A percentile compares a stretch with the other conserved stretches of the same genome.
Evolutionary conservation across 2,113 vertebrate species (phyloP).

Genomic region (Vombatus ursinus): DNA sequence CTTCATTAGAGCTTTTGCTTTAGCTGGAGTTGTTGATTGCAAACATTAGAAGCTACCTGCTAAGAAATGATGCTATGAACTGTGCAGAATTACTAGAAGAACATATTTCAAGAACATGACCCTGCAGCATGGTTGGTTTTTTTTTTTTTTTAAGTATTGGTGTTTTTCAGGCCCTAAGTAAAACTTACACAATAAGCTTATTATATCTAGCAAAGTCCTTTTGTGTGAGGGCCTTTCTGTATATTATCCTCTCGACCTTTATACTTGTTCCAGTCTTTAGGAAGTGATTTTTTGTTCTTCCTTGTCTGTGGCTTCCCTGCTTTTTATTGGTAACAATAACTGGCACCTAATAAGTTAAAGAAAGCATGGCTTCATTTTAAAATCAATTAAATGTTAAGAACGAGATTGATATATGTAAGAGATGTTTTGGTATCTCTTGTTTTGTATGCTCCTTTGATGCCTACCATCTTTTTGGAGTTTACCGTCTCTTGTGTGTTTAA

Average conservation of each 20-base stretch:
- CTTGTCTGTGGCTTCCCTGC: background rate
- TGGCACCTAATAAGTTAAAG: constrained; percentile 29
- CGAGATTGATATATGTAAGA: background rate
- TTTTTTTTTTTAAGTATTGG: background rate
- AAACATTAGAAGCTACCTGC: constrained; percentile 19
- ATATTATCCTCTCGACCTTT: no score
- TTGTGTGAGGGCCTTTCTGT: background rate
- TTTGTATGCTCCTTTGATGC: background rate
- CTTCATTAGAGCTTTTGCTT: background rate
- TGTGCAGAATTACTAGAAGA: constrained; percentile 33
- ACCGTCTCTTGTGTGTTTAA: constrained; percentile 27
- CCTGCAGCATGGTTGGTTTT: background rate
- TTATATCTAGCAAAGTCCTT: background rate
- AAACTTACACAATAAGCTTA: background rate
- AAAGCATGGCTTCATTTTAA: constrained; percentile 32
- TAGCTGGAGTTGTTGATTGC: constrained; percentile 6
- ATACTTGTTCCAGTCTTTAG: background rate
- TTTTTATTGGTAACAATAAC: background rate
- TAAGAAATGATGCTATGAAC: constrained; percentile 23
- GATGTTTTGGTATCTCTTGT: background rate
- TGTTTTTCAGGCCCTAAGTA: background rate
- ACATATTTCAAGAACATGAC: constrained; percentile 5
- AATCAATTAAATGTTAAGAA: background rate
- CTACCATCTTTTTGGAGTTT: background rate
- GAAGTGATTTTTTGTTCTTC: background rate